A percentile compares a stretch with the other conserved stretches of the same genome.
Conservation (phyloP, 2,888 invertebrate species). For the Drosophila rellima region DNA sequence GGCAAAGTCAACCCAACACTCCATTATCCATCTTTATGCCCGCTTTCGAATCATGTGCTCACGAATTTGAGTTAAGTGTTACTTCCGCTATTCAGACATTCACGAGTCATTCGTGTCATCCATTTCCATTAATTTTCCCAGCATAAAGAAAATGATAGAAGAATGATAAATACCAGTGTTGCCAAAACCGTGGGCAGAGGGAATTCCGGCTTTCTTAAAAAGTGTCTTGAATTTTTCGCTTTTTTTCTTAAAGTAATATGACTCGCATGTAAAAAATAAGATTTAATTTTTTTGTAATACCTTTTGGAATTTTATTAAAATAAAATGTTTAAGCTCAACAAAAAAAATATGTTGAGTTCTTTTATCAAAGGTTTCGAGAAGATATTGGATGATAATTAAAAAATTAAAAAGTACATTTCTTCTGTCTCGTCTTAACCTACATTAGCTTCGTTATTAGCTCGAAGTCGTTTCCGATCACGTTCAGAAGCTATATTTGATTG, state of each 20-base stretch:
- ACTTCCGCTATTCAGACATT: background rate
- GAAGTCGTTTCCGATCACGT: background rate
- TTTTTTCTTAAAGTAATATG: too few relatives aligned
- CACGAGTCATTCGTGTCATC: background rate
- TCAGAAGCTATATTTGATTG: background rate
- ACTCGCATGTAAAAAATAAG: too few relatives aligned
- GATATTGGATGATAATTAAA: too few relatives aligned
- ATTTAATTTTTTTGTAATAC: too few relatives aligned
- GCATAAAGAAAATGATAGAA: background rate
- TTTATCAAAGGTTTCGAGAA: too few relatives aligned
- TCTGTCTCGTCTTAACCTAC: background rate
- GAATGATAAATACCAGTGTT: background rate
- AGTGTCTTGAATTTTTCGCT: too few relatives aligned
- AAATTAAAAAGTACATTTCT: too few relatives aligned
- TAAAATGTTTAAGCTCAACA: too few relatives aligned
- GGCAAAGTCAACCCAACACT: background rate
- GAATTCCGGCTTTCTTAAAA: too few relatives aligned
- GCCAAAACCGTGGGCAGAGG: too few relatives aligned
- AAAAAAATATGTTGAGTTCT: too few relatives aligned
- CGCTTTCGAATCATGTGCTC: background rate
- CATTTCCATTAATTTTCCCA: background rate
- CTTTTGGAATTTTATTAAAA: too few relatives aligned
- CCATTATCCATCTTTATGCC: background rate
- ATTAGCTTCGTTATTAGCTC: background rate
- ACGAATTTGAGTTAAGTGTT: slow-evolving; percentile 1